Base-by-base conservation (phyloP, 1,140 invertebrate species). In the Camponotus pennsylvanicus region DNA sequence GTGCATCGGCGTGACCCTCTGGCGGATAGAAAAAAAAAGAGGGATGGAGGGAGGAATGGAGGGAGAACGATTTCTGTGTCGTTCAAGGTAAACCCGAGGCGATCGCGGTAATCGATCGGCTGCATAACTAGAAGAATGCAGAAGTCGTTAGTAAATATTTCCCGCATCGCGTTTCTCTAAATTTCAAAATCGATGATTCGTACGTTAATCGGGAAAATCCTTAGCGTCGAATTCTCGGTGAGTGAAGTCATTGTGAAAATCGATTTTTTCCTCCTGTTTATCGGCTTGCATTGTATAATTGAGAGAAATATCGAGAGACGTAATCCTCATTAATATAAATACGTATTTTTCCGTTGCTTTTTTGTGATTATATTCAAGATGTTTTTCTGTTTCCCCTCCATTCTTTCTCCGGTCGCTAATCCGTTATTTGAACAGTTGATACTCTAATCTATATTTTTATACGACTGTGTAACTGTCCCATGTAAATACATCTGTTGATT, bases 71-170 rank as follows among this genome's bases (percentile, higher is more conserved):
- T 63, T 80, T 90, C 49, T 89, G 59, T 76, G 49, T 87, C 61
- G 61, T n/a, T 73, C 85, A 90, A 90, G 88, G 85, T 85, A 83
- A 89, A 85, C 85, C 66, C 21, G 55, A n/a, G 15, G 76, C 75
- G 64, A 69, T 57, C 18, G 40, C 18, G 5, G 15, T 55, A 55
- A n/a, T 82, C 55, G 66, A 40, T 40, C 27, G 27, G 61, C 45
- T 40, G 55, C 18, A 32, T 64, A 77, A 21, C 4, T 37, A 40
- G 42, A 49, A 52, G n/a, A 63, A 52, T 27, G 37, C 1, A 15
- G 9, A 42, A 80, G 40, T 27, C 34, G 6, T 21, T 15, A 13
- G 1, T 55, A 4, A n/a, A 57, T n/a, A 1, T 57, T 34, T 37
- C 18, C 8, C 3, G 11, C 34, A 1, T 0, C 8, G 15, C 13